Evolutionary conservation across 30 jellyfish, hydroid and myxozoan species (phyloP), one percentile per base, ranked within the genome.

Genomic region (Chrysaora quinquecirrha): DNA sequence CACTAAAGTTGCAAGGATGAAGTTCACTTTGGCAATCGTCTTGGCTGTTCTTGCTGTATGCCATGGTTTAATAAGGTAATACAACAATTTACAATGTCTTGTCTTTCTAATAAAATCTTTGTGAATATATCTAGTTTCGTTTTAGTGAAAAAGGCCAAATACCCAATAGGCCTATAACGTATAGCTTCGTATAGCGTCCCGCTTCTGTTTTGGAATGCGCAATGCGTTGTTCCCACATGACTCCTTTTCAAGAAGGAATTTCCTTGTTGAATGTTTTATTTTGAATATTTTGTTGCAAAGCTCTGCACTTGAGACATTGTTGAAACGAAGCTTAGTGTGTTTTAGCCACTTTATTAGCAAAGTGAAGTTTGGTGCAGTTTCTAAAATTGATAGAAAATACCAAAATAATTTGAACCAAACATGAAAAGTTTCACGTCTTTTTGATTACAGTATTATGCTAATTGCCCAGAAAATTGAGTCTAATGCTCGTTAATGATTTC

Each of bases 1-100:
- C 14, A 3, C n/a, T n/a, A 35, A 49, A 25, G 31, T 64, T 0
- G 34, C 12, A 28, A 67, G 48, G 56, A 82, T 82, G 92, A 82
- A 74, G 73, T 75, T 52, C n/a, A 1, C 10, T 25, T 19, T 18
- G 18, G 79, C 29, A 46, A 12, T 68, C 31, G 2, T 69, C 30
- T 64, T 82, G 80, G 92, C 73, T 20, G 28, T 82, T 73, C 27
- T 82, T 60, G 92, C 92, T 34, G 85, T 69, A 21, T 69, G 84
- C 84, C 64, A 82, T 68, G 92, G 80, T 35, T 64, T 82, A 43
- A 82, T 82, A 33, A 58, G 92, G 92, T 82, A 67, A 2, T 29
- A 6, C 21, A 67, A 19, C 22, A 1, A 63, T 63, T 2, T 1
- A 63, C 2, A 2, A 18, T 19, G 75, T 63, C 46, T 63, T 63